Evolutionary conservation across 2,888 invertebrate genomes (phyloP).

Genomic region (Uropetala carovei): DNA sequence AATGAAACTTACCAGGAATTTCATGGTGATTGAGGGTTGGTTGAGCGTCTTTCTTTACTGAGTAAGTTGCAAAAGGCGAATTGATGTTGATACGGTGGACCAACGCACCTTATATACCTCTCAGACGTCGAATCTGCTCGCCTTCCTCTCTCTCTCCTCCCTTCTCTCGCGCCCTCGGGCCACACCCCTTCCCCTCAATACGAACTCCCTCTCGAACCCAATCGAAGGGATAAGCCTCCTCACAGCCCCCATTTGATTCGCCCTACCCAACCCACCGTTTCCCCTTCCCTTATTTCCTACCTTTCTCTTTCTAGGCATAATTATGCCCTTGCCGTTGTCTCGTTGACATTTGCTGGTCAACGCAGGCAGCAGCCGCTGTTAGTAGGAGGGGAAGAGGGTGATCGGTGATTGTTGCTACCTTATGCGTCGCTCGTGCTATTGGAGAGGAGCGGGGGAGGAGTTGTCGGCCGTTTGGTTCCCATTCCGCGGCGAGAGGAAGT

Average conservation of each 20-base stretch:
- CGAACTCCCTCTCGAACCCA: background rate
- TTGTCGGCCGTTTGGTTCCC: background rate
- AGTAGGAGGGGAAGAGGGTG: background rate
- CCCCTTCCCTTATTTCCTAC: conserved; percentile 19
- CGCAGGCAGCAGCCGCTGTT: background rate
- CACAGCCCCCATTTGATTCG: background rate
- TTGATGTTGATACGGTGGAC: conserved; percentile 40
- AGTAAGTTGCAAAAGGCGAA: conserved; percentile 43
- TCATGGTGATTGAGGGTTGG: conserved; percentile 64
- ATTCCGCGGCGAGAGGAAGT: background rate
- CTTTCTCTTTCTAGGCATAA: conserved; percentile 61
- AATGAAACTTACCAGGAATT: conserved; percentile 64
- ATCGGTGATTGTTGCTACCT: conserved; percentile 20
- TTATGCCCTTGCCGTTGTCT: conserved; percentile 62
- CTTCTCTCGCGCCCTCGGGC: conserved; percentile 3
- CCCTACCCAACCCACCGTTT: background rate
- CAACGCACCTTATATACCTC: conserved; percentile 48
- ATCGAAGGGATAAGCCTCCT: background rate
- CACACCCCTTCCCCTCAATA: conserved; percentile 60
- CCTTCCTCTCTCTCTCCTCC: background rate
- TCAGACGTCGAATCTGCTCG: conserved; percentile 42
- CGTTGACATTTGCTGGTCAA: conserved; percentile 57
- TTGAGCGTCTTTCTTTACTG: conserved; percentile 42
- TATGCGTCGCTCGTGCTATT: background rate
- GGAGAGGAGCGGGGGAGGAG: background rate